Conservation (phyloP, 2,113 vertebrate species). For the Ameiurus melas region DNA sequence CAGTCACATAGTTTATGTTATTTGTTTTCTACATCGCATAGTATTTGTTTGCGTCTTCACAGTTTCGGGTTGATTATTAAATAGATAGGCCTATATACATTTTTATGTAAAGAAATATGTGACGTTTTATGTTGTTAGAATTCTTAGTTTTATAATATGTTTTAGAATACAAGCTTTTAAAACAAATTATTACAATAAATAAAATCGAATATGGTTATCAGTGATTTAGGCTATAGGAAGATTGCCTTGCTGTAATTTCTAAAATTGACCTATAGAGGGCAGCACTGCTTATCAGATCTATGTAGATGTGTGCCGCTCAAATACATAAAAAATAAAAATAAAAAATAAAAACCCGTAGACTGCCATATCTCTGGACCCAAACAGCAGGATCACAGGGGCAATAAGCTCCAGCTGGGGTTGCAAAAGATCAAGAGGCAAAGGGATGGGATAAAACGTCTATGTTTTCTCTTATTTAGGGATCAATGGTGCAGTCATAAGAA, state of each 20-base stretch:
- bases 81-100: not conserved
- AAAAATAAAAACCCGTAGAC: not conserved
- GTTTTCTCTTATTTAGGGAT: conserved; percentile 34
- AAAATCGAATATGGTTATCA: not conserved
- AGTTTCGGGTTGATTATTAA: not conserved
- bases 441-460: not conserved
- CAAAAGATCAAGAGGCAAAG: conserved; percentile 31
- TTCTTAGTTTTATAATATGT: not conserved
- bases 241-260: conserved; percentile 19
- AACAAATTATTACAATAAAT: not conserved
- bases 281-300: conserved; percentile 40
- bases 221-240: no score
- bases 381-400: conserved; percentile 37
- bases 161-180: not conserved
- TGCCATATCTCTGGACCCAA: not conserved
- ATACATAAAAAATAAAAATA: not conserved
- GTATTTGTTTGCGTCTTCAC: not conserved
- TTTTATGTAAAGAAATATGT: not conserved
- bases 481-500: conserved; percentile 26
- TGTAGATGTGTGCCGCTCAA: not conserved
- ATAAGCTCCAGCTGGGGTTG: conserved; percentile 28
- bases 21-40: not conserved
- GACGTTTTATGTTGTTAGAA: not conserved
- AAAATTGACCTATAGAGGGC: conserved; percentile 52
- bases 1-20: not conserved